Conservation (phyloP, 2,797 vertebrate species). For the Acanthurus tractus region DNA sequence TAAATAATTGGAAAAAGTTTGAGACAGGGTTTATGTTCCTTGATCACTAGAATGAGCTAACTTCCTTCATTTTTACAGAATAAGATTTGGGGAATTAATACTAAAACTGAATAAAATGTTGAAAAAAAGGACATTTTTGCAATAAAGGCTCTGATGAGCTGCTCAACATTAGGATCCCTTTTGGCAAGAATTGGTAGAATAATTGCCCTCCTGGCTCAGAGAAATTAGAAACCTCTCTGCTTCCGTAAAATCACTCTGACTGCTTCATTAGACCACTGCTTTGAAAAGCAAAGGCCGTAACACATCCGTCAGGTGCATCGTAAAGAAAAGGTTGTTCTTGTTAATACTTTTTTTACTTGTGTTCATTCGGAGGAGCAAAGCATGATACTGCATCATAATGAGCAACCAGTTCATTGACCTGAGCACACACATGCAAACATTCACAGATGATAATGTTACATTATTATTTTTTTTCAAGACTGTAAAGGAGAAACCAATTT, state of each 20-base stretch:
- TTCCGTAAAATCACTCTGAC: background rate
- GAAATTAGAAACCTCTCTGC: slow-evolving; percentile 22
- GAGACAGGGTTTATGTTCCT: background rate
- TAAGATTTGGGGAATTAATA: background rate
- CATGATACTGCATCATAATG: slow-evolving; percentile 29
- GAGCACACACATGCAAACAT: slow-evolving; percentile 25
- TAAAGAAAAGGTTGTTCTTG: slow-evolving; percentile 11
- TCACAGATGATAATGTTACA: slow-evolving; percentile 16
- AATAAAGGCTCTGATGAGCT: slow-evolving; percentile 6
- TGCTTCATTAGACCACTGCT: slow-evolving; percentile 35
- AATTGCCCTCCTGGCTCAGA: slow-evolving; percentile 28
- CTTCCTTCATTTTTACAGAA: slow-evolving; percentile 2
- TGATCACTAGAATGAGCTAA: background rate
- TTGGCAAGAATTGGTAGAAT: slow-evolving; percentile 18
- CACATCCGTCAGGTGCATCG: slow-evolving; percentile 25
- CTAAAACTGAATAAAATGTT: slow-evolving; percentile 1
- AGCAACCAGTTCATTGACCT: slow-evolving; percentile 10
- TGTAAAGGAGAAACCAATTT: slow-evolving; percentile 51
- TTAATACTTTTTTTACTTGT: slow-evolving; percentile 39
- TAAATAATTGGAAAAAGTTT: background rate
- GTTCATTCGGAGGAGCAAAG: slow-evolving; percentile 32
- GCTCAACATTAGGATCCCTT: slow-evolving; percentile 16
- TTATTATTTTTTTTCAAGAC: slow-evolving; percentile 59
- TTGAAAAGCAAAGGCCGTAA: slow-evolving; percentile 17
- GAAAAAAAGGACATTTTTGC: background rate